phyloP scores from a whole-genome alignment of 2,113 vertebrate species.

The Periophthalmus modestus region DNA sequence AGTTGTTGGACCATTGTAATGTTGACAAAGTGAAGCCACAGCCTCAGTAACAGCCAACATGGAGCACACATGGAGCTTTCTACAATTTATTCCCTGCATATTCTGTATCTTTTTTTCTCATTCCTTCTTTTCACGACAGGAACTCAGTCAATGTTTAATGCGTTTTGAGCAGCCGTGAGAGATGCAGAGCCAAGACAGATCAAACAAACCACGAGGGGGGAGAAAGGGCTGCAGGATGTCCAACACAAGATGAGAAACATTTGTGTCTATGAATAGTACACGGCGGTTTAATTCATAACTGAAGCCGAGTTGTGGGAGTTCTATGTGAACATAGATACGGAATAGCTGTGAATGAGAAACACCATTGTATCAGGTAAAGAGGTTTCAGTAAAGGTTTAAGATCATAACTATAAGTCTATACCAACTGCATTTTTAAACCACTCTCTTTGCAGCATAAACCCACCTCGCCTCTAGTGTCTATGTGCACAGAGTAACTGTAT shows the following conservation, averaged over 20 bases:
- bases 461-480: too few relatives aligned
- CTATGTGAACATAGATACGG: neutral
- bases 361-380: neutral
- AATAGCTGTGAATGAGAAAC: neutral
- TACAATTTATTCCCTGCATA: slow-evolving; percentile 38
- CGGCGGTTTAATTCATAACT: slow-evolving; percentile 61
- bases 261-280: slow-evolving; percentile 50
- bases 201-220: slow-evolving; percentile 54
- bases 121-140: slow-evolving; percentile 50
- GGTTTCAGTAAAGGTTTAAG: too few relatives aligned
- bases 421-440: too few relatives aligned
- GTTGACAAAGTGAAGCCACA: slow-evolving; percentile 43
- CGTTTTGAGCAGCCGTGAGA: slow-evolving; percentile 63
- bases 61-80: slow-evolving; percentile 24
- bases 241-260: slow-evolving; percentile 57
- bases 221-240: slow-evolving; percentile 69
- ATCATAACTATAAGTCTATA: too few relatives aligned
- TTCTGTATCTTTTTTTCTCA: slow-evolving; percentile 37
- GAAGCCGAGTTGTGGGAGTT: slow-evolving; percentile 20
- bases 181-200: slow-evolving; percentile 61
- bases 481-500: too few relatives aligned
- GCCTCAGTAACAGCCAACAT: slow-evolving; percentile 33
- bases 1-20: slow-evolving; percentile 10
- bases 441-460: too few relatives aligned
- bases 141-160: slow-evolving; percentile 69